Conservation (phyloP, 2,888 invertebrate genomes). For the Tiliacea citrago region DNA sequence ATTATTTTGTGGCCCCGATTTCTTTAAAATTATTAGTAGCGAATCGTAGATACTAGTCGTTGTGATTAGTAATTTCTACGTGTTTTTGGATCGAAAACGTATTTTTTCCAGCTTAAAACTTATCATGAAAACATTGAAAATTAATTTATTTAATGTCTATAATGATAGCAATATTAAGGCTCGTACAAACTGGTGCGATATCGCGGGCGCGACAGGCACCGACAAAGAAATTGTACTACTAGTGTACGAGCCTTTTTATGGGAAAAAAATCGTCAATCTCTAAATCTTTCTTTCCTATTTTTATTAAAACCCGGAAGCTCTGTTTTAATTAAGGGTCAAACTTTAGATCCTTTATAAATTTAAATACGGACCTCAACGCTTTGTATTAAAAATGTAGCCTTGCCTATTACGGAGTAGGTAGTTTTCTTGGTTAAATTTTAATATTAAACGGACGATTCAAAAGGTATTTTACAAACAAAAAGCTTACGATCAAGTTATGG, state of each 20-base stretch:
- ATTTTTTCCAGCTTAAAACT: not conserved
- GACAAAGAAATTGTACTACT: too few relatives aligned
- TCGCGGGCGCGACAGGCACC: too few relatives aligned
- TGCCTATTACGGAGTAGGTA: not conserved
- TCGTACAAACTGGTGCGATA: too few relatives aligned
- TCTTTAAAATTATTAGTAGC: not conserved
- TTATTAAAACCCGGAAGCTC: slow-evolving; percentile 4
- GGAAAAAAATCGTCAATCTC: not conserved
- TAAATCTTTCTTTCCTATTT: not conserved
- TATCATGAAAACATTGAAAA: not conserved
- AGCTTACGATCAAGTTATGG: not conserved
- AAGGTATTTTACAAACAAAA: slow-evolving; percentile 1
- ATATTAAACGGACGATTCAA: slow-evolving; percentile 9
- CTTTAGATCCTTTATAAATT: slow-evolving; percentile 33
- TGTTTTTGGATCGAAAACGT: too few relatives aligned
- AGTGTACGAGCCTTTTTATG: too few relatives aligned
- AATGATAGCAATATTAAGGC: not conserved
- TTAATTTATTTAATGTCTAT: not conserved
- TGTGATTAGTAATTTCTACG: not conserved
- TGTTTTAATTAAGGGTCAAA: not conserved
- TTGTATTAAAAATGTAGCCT: slow-evolving; percentile 4
- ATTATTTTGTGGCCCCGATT: not conserved
- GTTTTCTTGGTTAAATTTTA: slow-evolving; percentile 5
- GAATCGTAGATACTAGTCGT: too few relatives aligned
- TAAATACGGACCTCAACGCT: slow-evolving; percentile 18